Evolutionary conservation across 1,140 invertebrate species (phyloP), one percentile per base, ranked within the genome.

Genomic region (Littorina saxatilis): DNA sequence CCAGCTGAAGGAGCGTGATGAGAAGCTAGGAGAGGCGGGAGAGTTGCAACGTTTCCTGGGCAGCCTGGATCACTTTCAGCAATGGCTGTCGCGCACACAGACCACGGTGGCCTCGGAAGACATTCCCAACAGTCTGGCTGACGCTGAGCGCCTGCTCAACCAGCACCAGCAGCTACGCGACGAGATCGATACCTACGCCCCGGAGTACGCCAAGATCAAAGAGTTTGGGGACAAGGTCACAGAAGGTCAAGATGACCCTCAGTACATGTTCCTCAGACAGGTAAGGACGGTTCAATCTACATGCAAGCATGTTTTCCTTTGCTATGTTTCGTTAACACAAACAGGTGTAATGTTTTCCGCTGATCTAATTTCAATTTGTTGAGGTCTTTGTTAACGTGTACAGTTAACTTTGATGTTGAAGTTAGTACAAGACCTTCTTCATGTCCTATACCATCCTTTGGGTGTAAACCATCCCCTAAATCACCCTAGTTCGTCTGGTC

Each of bases 11-110:
- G 98, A 99, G 86, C 95, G 99, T 77, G 99, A 99, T 93, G 95
- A 98, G 0, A 99, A 99, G 91, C 93, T 99, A 89, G 99, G 99
- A 92, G 99, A 99, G 92, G 98, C 98, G 63, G 98, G 98, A 84
- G 99, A 99, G 90, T 93, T 99, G 78, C 99, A 99, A 90, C 95
- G 98, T 75, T 99, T 99, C 96, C 94, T 99, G 83, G 96, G 98
- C 61, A 99, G 99, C 92, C 94, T 99, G 84, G 99, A 99, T 93
- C 99, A 99, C 93, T 99, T 99, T 97, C 98, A 99, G 93, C 95
- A 97, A 0, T 99, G 99, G 99, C 94, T 99, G 80, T 98, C 98
- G 66, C 98, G 98, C 92, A 99, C 98, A 0, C 98, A 99, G 97
- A 99, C 92, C 96, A 90, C 92, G 0, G 90, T 99, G 40, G 99